Conservation (phyloP, 2,888 invertebrate genomes). For the Caenorhabditis sp. region DNA sequence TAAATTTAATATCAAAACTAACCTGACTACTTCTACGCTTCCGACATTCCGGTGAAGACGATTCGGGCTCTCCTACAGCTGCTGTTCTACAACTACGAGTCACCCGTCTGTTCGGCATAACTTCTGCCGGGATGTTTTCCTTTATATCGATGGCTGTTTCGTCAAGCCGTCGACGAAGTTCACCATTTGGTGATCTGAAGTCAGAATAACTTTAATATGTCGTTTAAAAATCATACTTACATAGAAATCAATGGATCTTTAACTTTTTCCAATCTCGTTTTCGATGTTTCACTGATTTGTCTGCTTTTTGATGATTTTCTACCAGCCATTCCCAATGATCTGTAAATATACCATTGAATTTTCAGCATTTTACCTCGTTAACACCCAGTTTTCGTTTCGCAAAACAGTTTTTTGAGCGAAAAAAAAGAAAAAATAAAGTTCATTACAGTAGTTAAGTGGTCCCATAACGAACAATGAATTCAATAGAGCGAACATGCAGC, state of each 20-base stretch:
- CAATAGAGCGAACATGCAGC: not conserved
- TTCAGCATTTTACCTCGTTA: no score
- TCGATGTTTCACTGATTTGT: not conserved
- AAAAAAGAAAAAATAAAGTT: no score
- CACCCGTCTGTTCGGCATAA: not conserved
- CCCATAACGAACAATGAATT: not conserved
- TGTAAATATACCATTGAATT: no score
- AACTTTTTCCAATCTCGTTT: not conserved
- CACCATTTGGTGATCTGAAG: conserved; percentile 31
- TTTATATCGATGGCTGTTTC: conserved; percentile 35
- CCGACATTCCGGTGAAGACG: conserved; percentile 20
- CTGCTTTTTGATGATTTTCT: conserved; percentile 18
- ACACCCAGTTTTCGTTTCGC: no score
- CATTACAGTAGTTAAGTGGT: not conserved
- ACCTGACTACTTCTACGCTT: conserved; percentile 3
- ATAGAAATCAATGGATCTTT: not conserved
- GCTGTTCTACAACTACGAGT: conserved; percentile 5
- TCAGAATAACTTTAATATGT: no score
- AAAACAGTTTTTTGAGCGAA: no score
- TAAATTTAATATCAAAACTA: not conserved
- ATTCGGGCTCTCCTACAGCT: not conserved
- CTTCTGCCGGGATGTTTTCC: conserved; percentile 29
- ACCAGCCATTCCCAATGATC: conserved; percentile 15
- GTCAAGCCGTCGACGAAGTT: conserved; percentile 26
- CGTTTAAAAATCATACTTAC: not conserved